A percentile compares a stretch with the other conserved stretches of the same genome.
Evolutionary conservation across 2,888 invertebrate species (phyloP).

Genomic region (Lordiphosa fenestrarum): DNA sequence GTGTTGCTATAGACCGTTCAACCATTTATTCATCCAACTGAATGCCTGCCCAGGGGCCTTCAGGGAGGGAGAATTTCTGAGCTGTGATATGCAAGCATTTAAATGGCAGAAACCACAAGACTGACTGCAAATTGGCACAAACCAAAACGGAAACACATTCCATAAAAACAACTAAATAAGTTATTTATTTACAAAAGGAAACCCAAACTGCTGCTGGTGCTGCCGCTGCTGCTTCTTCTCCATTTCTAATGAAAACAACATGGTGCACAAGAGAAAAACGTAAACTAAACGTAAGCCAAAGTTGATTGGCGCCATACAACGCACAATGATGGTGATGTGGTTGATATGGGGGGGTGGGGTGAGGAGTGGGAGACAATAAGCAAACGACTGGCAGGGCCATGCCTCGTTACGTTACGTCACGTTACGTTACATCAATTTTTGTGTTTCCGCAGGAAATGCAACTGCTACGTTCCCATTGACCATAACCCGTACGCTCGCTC

Average conservation of each 20-base stretch:
- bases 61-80: too few species aligned
- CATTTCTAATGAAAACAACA: slow-evolving; percentile 68
- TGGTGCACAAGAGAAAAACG: slow-evolving; percentile 50
- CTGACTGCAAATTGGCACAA: slow-evolving; percentile 17
- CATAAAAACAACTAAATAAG: slow-evolving; percentile 45
- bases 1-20: too few species aligned
- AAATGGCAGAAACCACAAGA: slow-evolving; percentile 10
- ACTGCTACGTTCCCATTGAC: slow-evolving; percentile 52
- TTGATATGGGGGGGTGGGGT: too few species aligned
- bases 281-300: slow-evolving; percentile 72
- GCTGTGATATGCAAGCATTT: too few species aligned
- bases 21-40: too few species aligned
- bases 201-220: slow-evolving; percentile 21
- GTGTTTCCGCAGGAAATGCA: slow-evolving; percentile 73
- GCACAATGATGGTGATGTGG: slow-evolving; percentile 10
- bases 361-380: slow-evolving; percentile 32
- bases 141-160: slow-evolving; percentile 31
- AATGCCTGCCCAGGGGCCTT: too few species aligned
- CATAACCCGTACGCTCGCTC: slow-evolving; percentile 23
- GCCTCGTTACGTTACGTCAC: slow-evolving; percentile 69
- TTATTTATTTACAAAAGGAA: slow-evolving; percentile 66
- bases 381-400: slow-evolving; percentile 50
- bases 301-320: slow-evolving; percentile 66
- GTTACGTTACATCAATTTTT: slow-evolving; percentile 73
- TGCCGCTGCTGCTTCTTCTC: slow-evolving; percentile 23